Base-by-base conservation (phyloP, 23 tunicate species). In the Phallusia fumigata region DNA sequence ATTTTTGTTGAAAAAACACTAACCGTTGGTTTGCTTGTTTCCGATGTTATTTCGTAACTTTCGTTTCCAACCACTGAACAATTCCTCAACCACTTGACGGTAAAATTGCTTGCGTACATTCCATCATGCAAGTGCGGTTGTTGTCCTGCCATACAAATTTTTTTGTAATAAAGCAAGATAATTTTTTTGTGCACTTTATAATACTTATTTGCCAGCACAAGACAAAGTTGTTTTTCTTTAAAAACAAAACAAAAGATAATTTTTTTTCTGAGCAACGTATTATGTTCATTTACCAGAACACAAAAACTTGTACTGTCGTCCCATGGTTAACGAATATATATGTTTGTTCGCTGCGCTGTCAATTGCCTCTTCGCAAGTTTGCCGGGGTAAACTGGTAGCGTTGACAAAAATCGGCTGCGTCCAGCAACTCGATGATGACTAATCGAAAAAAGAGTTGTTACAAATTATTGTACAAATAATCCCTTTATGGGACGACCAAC, bases 321-420 rank as follows among this genome's bases (percentile, higher is more conserved):
- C 69, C 15, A 58, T 8, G 69, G 3, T 58, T 13, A 24, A 21
- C 28, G 26, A 21, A 24, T 58, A 1, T 2, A 58, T 58, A 16
- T 16, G 11, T 1, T 8, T 58, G 69, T 58, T 58, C 15, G 28
- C 28, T 22, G 69, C 26, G 5, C 28, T 8, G 30, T 30, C 8
- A 32, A 28, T 32, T 11, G 77, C 77, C 77, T 74, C 35, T 74
- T 74, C 77, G 40, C 77, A 74, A 74, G 77, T 74, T 74, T 74
- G 77, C 13, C 19, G 40, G 5, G 77, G 77, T 30, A 74, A 30
- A 18, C 19, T 31, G 0, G 77, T 74, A 8, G 30, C 30, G 35
- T 74, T 74, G 26, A 74, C 45, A 21, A 18, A 18, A 30, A 74
- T 33, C 1, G 36, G 40, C 45, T 74, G 77, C 12, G 35, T 19